Evolutionary conservation across 2,113 vertebrate genomes (phyloP).

Genomic region (Pseudolaguvia tuberculata): DNA sequence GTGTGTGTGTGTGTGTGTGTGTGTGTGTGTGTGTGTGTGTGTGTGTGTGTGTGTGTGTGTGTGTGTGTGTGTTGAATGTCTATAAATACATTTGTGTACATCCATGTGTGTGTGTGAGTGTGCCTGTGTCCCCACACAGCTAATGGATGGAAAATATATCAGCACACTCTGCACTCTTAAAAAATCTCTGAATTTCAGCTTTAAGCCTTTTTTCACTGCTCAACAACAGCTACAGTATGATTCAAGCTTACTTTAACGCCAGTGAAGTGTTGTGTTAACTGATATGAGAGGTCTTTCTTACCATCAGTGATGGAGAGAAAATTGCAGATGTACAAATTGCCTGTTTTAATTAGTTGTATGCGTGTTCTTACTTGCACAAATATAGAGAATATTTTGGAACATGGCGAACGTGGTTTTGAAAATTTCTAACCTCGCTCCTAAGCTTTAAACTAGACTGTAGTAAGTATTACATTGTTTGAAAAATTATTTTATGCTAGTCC

Average conservation of each 20-base stretch:
- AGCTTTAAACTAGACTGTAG: not conserved
- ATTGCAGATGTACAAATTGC: slow-evolving; percentile 31
- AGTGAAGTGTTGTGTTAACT: slow-evolving; percentile 57
- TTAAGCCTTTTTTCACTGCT: slow-evolving; percentile 44
- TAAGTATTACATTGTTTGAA: not conserved
- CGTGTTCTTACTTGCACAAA: slow-evolving; percentile 3
- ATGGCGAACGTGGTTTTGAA: not conserved
- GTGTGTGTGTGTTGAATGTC: not conserved
- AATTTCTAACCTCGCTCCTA: not conserved
- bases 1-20: no score
- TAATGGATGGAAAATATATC: slow-evolving; percentile 57
- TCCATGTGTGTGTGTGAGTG: not conserved
- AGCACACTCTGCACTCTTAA: slow-evolving; percentile 37
- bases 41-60: no score
- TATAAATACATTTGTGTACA: slow-evolving; percentile 3
- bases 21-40: no score
- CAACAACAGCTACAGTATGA: slow-evolving; percentile 38
- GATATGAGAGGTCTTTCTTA: slow-evolving; percentile 37
- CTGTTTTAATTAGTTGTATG: slow-evolving; percentile 26
- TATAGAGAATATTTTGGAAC: not conserved
- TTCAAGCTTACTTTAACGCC: slow-evolving; percentile 50
- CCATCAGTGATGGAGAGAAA: not conserved
- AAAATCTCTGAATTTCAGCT: slow-evolving; percentile 41
- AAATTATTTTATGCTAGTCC: slow-evolving; percentile 2
- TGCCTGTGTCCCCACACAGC: slow-evolving; percentile 16